Base-by-base conservation (phyloP, 2,888 invertebrate genomes). In the Acanthococcus lagerstroemiae region DNA sequence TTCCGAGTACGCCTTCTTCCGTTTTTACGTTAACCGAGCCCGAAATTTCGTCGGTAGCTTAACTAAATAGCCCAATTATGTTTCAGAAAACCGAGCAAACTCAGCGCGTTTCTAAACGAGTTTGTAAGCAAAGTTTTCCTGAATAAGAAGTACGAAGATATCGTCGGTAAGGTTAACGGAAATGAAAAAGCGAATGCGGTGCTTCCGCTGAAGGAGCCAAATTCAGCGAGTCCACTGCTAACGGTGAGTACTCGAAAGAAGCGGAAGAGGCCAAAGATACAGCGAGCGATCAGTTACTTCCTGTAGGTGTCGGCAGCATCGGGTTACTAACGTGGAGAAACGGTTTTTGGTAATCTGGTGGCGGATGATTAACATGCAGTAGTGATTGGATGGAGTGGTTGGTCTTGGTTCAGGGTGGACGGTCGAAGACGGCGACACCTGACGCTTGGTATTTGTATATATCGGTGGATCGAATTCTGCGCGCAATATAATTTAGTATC, bases 61-160 rank as follows among this genome's bases (percentile, higher is more conserved):
- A 37, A 6, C 15, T 9, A 37, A 9, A 6, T 37, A 37, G 37
- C 37, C 26, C 25, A 21, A 15, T 17, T 50, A 5, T 22, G n/a
- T 55, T 21, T 15, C 26, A 66, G 66, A 22, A 24, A 66, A 50
- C 46, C 66, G 12, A 56, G 57, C 37, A 56, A 56, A 50, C 22
- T 66, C 9, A 66, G 27, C 17, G 22, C 30, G 6, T 66, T 66
- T 48, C 19, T 66, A 5, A 66, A 66, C 17, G 56, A 66, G 19
- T 50, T 56, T 50, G 37, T 66, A 26, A 27, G 66, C 25, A 46
- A 66, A 37, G 50, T 57, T 27, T 66, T 66, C 24, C 27, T 56
- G 22, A 57, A 57, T 3, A 66, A 66, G 30, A 56, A 48, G 17
- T 56, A 66, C 37, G 56, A 56, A 55, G 66, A 66, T 21, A 50